Conservation (phyloP, 2,113 vertebrate genomes). For the Anseranas semipalmata region DNA sequence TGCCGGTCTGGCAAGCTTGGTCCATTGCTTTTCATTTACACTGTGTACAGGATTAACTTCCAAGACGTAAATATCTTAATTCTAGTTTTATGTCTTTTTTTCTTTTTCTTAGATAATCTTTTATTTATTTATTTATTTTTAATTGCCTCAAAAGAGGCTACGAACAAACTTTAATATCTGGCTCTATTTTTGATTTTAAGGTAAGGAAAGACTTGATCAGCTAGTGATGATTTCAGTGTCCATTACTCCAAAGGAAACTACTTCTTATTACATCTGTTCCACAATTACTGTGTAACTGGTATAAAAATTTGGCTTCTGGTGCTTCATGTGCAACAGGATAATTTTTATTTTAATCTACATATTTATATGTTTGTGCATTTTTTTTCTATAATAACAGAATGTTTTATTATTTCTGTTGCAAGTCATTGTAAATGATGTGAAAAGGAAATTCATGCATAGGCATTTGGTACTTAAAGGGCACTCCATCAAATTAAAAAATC, state of each 20-base stretch:
- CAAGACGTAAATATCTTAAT: background rate
- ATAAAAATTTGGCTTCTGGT: background rate
- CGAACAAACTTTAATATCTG: background rate
- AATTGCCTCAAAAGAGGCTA: background rate
- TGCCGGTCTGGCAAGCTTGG: background rate
- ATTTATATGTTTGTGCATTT: background rate
- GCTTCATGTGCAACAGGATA: background rate
- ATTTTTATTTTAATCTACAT: background rate
- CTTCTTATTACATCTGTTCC: background rate
- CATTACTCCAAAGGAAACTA: background rate
- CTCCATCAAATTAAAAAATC: background rate
- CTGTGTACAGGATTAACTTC: background rate
- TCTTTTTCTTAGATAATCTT: background rate
- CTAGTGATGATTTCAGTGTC: background rate
- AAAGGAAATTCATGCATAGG: background rate
- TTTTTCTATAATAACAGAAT: background rate
- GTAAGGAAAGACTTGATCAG: background rate
- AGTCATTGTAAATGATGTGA: background rate
- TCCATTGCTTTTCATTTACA: background rate
- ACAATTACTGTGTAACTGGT: background rate
- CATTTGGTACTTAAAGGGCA: background rate
- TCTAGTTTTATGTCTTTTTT: background rate
- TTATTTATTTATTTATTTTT: background rate
- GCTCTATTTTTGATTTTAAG: background rate
- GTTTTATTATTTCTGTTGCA: background rate